Evolutionary conservation across 2,888 invertebrate genomes (phyloP), one percentile per base, ranked within the genome.

Genomic region (Tenthredo distinguenda): DNA sequence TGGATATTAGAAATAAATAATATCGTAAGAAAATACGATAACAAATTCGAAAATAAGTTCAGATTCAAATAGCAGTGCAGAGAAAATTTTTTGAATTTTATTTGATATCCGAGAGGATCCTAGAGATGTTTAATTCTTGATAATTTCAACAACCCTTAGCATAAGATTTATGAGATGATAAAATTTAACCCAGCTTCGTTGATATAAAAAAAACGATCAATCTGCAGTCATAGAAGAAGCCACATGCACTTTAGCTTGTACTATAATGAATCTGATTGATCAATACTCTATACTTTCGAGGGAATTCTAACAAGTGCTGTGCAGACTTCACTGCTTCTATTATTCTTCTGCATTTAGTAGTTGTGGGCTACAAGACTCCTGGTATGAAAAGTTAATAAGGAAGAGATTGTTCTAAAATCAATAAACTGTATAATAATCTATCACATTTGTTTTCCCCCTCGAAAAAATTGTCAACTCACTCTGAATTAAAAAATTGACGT

Each of bases 251-350:
- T 81, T 81, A 21, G n/a, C 62, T 62, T 21, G n/a, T 62, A 62
- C 58, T 62, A 81, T 62, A 58, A 81, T 62, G 21, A 81, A 81
- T 81, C 31, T 91, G 92, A 92, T 92, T 92, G 92, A 92, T 92
- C 92, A 92, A 92, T 92, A 92, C 87, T 84, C 84, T 86, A 81
- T 37, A 58, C 82, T 82, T 76, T 37, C n/a, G 31, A 18, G 21
- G 72, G 72, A 72, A 72, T 81, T 10, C 26, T 83, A 83, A 62
- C 58, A 81, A 40, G 34, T 81, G 58, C 62, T 50, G 62, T 43
- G n/a, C n/a, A 81, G 37, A 62, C 21, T 37, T 50, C 15, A n/a
- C 58, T 81, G 58, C 62, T 58, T 81, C 37, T n/a, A 62, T 74
- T 62, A 81, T 37, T 37, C 62, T 81, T 81, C 40, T 21, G 62